A percentile compares a stretch with the other conserved stretches of the same genome.
phyloP scores from a whole-genome alignment of 2,113 vertebrate genomes.

The Daphoenositta chrysoptera region DNA sequence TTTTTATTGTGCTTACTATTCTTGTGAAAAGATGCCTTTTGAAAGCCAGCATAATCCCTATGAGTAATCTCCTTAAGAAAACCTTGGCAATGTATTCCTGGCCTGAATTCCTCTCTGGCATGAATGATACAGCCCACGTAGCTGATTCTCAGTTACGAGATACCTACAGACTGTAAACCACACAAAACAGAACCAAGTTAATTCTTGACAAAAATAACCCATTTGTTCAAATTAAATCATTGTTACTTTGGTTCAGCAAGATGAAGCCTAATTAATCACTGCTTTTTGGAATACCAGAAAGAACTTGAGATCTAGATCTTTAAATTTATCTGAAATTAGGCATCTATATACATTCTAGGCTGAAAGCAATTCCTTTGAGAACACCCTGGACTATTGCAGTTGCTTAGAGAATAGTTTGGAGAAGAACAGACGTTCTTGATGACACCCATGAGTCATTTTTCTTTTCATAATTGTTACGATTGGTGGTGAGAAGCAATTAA shows the following conservation, averaged over 20 bases:
- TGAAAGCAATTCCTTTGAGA: not conserved
- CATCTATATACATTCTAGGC: not conserved
- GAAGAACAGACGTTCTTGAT: not conserved
- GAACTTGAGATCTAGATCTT: not conserved
- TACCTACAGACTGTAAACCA: not conserved
- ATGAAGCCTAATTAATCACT: not conserved
- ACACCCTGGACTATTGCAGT: not conserved
- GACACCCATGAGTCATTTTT: not conserved
- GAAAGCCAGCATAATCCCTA: not conserved
- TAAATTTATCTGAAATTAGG: not conserved
- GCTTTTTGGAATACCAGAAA: not conserved
- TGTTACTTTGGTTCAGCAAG: constrained; percentile 7
- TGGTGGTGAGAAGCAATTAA: not conserved
- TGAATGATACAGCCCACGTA: constrained; percentile 1
- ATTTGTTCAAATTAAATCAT: constrained; percentile 28
- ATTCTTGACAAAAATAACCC: constrained; percentile 23
- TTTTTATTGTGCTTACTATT: not conserved
- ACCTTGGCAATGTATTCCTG: constrained; percentile 21
- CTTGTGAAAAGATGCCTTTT: not conserved
- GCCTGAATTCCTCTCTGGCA: constrained; percentile 16
- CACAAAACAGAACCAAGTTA: not conserved
- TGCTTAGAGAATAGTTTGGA: not conserved
- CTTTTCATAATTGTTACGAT: not conserved
- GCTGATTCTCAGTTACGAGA: not conserved
- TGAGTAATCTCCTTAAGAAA: constrained; percentile 24